These are phyloP conservation scores for Plestiodon gilberti DNA, from an alignment of 2,113 vertebrate species.

Conservation along the genomic window DNA sequence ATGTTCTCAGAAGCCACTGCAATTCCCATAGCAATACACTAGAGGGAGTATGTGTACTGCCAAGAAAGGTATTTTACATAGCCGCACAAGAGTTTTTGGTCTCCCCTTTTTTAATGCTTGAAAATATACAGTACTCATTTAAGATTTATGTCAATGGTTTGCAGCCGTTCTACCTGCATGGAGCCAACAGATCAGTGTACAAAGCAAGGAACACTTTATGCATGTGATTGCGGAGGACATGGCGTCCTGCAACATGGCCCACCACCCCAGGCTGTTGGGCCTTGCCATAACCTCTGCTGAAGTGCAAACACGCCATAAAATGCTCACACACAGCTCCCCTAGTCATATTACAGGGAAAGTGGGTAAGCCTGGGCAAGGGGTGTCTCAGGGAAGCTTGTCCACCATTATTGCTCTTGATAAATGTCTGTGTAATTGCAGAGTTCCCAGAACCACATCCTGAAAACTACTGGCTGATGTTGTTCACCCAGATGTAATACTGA, in stretches of 20 bases:
- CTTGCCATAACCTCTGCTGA: not conserved
- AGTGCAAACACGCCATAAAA: not conserved
- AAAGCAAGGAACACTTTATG: too few relatives aligned
- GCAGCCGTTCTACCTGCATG: not conserved
- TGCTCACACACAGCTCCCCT: not conserved
- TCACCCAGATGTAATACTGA: too few relatives aligned
- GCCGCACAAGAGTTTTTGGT: not conserved
- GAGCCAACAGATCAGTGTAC: too few relatives aligned
- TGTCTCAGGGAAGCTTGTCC: not conserved
- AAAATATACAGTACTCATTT: not conserved
- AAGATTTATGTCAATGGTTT: not conserved
- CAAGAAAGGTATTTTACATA: not conserved
- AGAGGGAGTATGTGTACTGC: conserved; percentile 62
- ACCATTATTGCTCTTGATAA: not conserved
- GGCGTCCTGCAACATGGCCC: too few relatives aligned
- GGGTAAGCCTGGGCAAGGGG: not conserved
- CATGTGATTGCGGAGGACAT: too few relatives aligned
- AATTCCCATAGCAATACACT: conserved; percentile 49
- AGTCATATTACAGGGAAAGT: not conserved
- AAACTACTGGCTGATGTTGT: not conserved
- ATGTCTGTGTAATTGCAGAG: not conserved
- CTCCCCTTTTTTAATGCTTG: not conserved
- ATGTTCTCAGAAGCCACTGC: not conserved
- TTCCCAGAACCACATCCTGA: not conserved
- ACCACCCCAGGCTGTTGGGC: not conserved